Evolutionary conservation across 2,797 vertebrate genomes (phyloP).

Genomic region (Anas flavirostris): DNA sequence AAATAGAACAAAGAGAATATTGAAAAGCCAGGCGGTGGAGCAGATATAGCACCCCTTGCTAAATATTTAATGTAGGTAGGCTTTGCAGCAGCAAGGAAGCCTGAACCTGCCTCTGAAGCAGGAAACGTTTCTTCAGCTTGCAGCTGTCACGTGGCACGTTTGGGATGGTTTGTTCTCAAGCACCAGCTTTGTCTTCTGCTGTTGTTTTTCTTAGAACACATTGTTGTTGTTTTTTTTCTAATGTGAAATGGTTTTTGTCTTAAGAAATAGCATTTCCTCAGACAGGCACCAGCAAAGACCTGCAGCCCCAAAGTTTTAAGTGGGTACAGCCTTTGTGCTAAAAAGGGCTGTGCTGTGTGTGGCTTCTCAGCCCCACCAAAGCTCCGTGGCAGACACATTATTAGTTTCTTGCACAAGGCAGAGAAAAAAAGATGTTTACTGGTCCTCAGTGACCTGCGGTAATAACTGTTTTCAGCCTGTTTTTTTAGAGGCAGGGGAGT

Average conservation of each 20-base stretch:
- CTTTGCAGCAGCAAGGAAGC: background rate
- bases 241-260: background rate
- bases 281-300: background rate
- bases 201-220: background rate
- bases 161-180: background rate
- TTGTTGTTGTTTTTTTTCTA: background rate
- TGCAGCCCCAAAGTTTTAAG: background rate
- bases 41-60: constrained; percentile 11
- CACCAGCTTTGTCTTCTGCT: background rate
- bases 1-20: constrained; percentile 29
- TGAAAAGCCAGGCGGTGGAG: constrained; percentile 11
- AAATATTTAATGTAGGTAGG: constrained; percentile 46
- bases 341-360: background rate
- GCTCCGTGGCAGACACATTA: background rate
- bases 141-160: background rate
- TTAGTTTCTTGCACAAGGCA: background rate
- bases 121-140: background rate
- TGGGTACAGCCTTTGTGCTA: background rate
- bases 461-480: background rate
- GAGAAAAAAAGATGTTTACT: background rate
- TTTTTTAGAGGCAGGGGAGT: background rate
- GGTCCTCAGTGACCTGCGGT: background rate
- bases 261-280: background rate
- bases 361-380: background rate
- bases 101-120: background rate